phyloP scores from a whole-genome alignment of 2,113 vertebrate species.

The Stercorarius parasiticus region DNA sequence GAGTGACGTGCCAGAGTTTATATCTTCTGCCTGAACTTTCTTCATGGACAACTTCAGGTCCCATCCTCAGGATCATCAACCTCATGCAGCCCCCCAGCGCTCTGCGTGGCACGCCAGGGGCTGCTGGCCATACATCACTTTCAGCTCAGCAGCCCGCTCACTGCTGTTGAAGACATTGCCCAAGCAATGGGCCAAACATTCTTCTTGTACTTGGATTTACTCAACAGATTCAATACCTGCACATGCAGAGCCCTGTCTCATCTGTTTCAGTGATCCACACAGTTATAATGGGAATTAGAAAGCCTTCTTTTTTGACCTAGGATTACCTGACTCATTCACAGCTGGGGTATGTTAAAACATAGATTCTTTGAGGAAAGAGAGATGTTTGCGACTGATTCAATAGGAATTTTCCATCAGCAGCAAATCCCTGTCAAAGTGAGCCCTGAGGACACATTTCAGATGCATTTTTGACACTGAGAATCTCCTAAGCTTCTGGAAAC shows the following conservation, averaged over 20 bases:
- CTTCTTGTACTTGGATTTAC: neutral
- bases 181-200: neutral
- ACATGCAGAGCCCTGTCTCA: neutral
- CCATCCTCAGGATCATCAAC: neutral
- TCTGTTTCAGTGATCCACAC: neutral
- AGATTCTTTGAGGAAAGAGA: neutral
- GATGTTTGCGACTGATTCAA: neutral
- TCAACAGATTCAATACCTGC: neutral
- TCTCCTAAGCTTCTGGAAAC: neutral
- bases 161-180: neutral
- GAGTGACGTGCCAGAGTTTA: neutral
- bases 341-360: neutral
- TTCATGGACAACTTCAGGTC: neutral
- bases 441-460: neutral
- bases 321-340: neutral
- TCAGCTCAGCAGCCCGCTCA: neutral
- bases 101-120: accelerated
- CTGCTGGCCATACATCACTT: neutral
- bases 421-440: neutral
- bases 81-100: accelerated
- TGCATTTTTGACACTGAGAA: neutral
- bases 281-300: neutral
- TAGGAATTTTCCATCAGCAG: neutral
- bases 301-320: neutral
- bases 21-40: neutral